Evolutionary conservation across 2,888 invertebrate species (phyloP), one percentile per base, ranked within the genome.

Genomic region (Ecliptopera silaceata): DNA sequence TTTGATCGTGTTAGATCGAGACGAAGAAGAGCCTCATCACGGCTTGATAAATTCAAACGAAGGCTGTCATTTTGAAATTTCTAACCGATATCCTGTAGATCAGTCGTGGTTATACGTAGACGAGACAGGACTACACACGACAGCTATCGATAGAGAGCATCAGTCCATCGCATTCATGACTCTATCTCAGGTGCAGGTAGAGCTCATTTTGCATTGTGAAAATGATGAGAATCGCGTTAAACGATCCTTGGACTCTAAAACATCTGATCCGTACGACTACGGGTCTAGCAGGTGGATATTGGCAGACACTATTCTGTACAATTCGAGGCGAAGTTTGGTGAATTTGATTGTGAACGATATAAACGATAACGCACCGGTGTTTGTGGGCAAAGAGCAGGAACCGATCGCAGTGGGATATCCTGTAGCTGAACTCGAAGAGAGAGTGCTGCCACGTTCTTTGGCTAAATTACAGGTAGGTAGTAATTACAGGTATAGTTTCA

Each of bases 351-450:
- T 93, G 0, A 87, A 88, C 15, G 93, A 93, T 62, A 88, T 88
- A n/a, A 93, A 93, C 65, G 92, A 93, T 62, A 88, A 93, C 63
- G 36, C 63, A 3, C 93, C 93, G 0, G 75, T 84, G 72, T 93
- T 93, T 63, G 61, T 77, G 20, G 80, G 75, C 1, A 82, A 80
- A 48, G 81, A 80, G 54, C 68, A 70, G 10, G 82, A 84, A 60
- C 84, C 88, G 1, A 72, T 92, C 39, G 74, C 72, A 0, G 83
- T 92, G 2, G 92, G 92, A 6, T 93, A 92, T 71, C 92, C 92
- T 1, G 63, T 74, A 31, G 62, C 74, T 17, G 82, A 87, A 34
- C 71, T 92, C 8, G 79, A 84, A 55, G 75, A 82, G 18, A 71
- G 73, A 42, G 69, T 93, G 49, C 70, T 84, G 36, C 92, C 92